phyloP scores from a whole-genome alignment of 2,888 invertebrate genomes.

The Mongoloraphidia duomilia region DNA sequence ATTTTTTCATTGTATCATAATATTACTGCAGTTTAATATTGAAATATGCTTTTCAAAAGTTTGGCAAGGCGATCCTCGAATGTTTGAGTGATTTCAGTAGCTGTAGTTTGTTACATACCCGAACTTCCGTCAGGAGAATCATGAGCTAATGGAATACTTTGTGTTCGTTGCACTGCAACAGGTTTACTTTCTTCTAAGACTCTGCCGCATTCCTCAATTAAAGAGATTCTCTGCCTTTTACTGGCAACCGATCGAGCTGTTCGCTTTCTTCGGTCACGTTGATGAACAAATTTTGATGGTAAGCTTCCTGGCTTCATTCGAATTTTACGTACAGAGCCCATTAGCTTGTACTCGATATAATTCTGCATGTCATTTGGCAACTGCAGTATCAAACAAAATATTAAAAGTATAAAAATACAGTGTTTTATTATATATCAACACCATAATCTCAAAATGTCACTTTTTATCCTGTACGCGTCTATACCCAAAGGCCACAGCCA shows the following conservation, averaged over 20 bases:
- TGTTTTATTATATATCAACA: neutral
- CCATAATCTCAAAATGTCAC: neutral
- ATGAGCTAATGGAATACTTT: no score
- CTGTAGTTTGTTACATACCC: no score
- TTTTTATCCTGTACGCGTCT: neutral
- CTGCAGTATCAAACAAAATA: neutral
- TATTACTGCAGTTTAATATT: no score
- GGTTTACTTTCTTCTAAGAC: no score
- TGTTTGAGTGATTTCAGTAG: no score
- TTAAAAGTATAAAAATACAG: neutral
- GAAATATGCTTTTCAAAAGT: no score
- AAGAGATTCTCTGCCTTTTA: neutral
- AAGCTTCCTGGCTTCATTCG: neutral
- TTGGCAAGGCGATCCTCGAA: no score
- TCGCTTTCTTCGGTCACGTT: neutral
- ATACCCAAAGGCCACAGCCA: no score
- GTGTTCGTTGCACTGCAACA: no score
- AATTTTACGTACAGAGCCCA: neutral
- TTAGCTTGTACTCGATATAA: conserved; percentile 1
- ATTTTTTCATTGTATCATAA: no score
- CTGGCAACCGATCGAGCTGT: neutral
- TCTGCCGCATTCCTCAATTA: no score
- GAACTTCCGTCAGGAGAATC: no score
- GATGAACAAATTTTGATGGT: conserved; percentile 1
- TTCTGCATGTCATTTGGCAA: neutral